Evolutionary conservation across 2,113 vertebrate species (phyloP), one percentile per base, ranked within the genome.

Genomic region (Myotis lucifugus): DNA sequence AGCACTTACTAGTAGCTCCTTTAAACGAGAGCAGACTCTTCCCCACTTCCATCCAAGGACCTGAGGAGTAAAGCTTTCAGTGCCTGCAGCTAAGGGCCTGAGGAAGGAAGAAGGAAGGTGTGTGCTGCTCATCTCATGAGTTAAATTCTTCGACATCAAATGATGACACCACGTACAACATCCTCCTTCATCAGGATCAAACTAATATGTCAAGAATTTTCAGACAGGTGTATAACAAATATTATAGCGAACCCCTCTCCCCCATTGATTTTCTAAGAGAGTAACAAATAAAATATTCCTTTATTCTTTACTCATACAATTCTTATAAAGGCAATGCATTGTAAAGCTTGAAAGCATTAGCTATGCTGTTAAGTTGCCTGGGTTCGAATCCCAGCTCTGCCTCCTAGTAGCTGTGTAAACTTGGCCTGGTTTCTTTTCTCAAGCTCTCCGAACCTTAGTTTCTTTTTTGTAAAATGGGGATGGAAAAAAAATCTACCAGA

Each of bases 251-350:
- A 29, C 9, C 32, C 3, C 6, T 23, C 52, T 8, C 23, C 17
- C 54, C 14, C 11, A 19, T 10, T 85, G 48, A 74, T 78, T 56
- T 83, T 88, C 40, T 64, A 78, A 83, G 74, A 72, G 85, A 70
- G 50, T 52, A 40, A 91, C 40, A 93, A 85, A 69, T 40, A 64
- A 72, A 77, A 88, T 46, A 74, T 29, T 29, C 25, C 70, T 59
- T 84, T 11, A 27, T 94, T 87, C 52, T 89, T 64, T 67, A 87
- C n/a, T 46, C 54, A 56, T 77, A 52, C 78, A 94, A 86, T 29
- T 64, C 83, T 56, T 50, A 91, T 29, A 61, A 95, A 85, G 21
- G 61, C 15, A 34, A 54, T 77, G 34, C 18, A 64, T 27, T 78
- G 5, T 70, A 54, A 90, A 50, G 6, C 21, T 85, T 93, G 59